Evolutionary conservation across 23 tunicate species (phyloP).

Genomic region (Oikopleura vanhoeffeni): DNA sequence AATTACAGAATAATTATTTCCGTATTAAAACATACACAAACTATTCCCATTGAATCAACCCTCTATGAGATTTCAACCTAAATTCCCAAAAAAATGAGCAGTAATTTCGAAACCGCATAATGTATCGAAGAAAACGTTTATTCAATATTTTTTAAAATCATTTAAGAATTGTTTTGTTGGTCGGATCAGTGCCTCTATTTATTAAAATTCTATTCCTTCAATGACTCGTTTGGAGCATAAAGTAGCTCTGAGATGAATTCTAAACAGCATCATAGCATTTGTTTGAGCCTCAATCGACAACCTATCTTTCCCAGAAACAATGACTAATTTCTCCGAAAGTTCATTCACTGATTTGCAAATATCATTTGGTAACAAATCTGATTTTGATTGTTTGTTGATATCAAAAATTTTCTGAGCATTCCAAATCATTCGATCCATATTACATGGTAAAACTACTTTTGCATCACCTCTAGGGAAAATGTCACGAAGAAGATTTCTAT

Average conservation of each 20-base stretch:
- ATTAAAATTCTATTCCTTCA: no score
- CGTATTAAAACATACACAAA: no score
- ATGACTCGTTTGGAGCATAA: neutral
- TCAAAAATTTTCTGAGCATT: constrained; percentile 92
- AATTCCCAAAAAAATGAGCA: no score
- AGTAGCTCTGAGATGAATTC: constrained; percentile 47
- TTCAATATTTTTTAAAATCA: constrained; percentile 42
- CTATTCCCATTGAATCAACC: no score
- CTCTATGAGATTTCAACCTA: no score
- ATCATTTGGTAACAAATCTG: constrained; percentile 42
- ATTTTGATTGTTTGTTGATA: constrained; percentile 43
- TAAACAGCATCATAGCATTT: constrained; percentile 79
- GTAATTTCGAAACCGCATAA: no score
- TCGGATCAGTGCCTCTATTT: no score
- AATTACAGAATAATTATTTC: no score
- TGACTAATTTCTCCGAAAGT: constrained; percentile 57
- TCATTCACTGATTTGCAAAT: constrained; percentile 73
- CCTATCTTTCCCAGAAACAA: constrained; percentile 77
- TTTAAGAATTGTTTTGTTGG: no score
- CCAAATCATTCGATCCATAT: constrained; percentile 63
- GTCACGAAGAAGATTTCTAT: constrained; percentile 51
- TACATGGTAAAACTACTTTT: constrained; percentile 64
- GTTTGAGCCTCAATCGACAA: constrained; percentile 81
- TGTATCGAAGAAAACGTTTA: no score
- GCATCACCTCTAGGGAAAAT: constrained; percentile 84